phyloP scores from a whole-genome alignment of 1,140 invertebrate genomes.

The Schlechtendalia chinensis region DNA sequence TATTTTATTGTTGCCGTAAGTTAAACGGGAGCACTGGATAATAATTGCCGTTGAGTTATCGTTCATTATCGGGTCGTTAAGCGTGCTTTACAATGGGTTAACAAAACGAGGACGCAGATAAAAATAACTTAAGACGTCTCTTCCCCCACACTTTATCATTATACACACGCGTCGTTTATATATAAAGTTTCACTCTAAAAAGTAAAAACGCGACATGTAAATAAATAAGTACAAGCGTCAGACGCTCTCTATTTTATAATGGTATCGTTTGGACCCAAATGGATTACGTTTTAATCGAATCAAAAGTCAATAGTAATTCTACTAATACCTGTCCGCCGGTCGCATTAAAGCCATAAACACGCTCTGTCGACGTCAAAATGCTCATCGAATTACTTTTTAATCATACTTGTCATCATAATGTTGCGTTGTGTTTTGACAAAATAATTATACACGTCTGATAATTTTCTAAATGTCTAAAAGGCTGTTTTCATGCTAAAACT shows the following conservation, averaged over 20 bases:
- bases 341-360: neutral
- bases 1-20: too few relatives aligned
- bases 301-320: neutral
- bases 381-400: neutral
- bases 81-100: too few relatives aligned
- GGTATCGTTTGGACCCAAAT: neutral
- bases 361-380: neutral
- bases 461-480: too few relatives aligned
- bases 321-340: neutral
- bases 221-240: neutral
- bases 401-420: neutral
- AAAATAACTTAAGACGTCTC: neutral
- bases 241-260: neutral
- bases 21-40: too few relatives aligned
- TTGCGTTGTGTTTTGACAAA: neutral
- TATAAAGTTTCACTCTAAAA: neutral
- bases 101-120: too few relatives aligned
- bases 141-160: neutral
- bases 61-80: too few relatives aligned
- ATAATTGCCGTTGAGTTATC: too few relatives aligned
- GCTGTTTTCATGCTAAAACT: neutral
- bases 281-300: constrained; percentile 20
- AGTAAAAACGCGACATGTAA: neutral
- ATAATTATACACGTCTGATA: neutral
- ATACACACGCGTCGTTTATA: neutral